phyloP scores from a whole-genome alignment of 2,113 vertebrate genomes.

The Scartelaos histophorus region DNA sequence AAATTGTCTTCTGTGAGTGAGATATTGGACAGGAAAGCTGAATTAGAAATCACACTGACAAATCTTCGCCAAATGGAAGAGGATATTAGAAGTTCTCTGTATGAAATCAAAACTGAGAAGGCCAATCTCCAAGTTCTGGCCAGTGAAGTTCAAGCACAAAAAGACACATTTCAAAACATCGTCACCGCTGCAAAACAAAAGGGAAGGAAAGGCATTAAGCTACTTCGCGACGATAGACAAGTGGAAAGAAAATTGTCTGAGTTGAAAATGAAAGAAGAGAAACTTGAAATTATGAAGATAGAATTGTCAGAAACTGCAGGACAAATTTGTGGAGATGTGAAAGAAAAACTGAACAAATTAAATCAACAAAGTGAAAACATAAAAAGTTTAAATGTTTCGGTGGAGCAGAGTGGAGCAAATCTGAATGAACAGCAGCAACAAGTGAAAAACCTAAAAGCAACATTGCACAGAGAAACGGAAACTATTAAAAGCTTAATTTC shows the following conservation, averaged over 20 bases:
- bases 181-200: background rate
- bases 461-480: constrained; percentile 13
- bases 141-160: background rate
- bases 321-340: background rate
- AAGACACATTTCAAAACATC: background rate
- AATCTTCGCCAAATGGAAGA: background rate
- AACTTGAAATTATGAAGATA: constrained; percentile 3
- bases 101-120: background rate
- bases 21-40: background rate
- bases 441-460: background rate
- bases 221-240: background rate
- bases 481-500: background rate
- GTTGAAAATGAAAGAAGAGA: background rate
- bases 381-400: background rate
- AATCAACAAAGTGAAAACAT: constrained; percentile 2
- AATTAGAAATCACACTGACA: background rate
- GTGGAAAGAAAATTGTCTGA: background rate
- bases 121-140: background rate
- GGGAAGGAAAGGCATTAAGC: background rate
- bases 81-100: background rate
- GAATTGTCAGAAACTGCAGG: background rate
- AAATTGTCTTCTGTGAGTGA: background rate
- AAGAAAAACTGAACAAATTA: constrained; percentile 13
- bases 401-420: background rate
- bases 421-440: constrained; percentile 14